Evolutionary conservation across 92 coral and sea anemone species (phyloP).

Genomic region (Umimayanthus chanpuru): DNA sequence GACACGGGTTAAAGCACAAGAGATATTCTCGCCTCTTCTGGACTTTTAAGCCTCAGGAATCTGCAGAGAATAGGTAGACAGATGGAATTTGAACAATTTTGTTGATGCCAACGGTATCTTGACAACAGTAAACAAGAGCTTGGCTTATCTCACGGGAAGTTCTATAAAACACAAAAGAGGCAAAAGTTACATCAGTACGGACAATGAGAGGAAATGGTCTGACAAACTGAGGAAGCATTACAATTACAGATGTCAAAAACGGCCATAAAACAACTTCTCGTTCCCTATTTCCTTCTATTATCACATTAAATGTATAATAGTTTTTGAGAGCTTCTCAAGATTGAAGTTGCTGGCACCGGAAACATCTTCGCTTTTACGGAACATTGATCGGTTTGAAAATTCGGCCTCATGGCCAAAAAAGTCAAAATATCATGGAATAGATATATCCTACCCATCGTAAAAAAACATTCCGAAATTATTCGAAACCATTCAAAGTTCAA

Average conservation of each 20-base stretch:
- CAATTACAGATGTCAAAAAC: conserved; percentile 20
- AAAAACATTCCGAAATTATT: too few relatives aligned
- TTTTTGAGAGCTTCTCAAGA: background rate
- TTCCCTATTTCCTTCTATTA: background rate
- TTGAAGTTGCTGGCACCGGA: background rate
- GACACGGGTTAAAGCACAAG: background rate
- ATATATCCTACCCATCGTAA: too few relatives aligned
- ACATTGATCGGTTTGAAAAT: background rate
- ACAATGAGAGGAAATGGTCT: conserved; percentile 4
- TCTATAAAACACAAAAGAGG: background rate
- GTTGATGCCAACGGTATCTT: conserved; percentile 11
- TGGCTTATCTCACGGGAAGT: conserved; percentile 7
- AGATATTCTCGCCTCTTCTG: background rate
- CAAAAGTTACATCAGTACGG: background rate
- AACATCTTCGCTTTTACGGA: background rate
- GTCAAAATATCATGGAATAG: background rate
- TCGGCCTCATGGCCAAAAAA: background rate
- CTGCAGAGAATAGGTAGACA: conserved; percentile 11
- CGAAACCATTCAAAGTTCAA: too few relatives aligned
- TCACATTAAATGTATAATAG: background rate
- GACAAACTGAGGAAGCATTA: conserved; percentile 21
- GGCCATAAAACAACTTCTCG: background rate
- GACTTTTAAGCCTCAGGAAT: conserved; percentile 29
- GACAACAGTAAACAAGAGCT: conserved; percentile 34
- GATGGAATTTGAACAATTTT: conserved; percentile 33